Evolutionary conservation across 2,113 vertebrate genomes (phyloP).

Genomic region (Picathartes gymnocephalus): DNA sequence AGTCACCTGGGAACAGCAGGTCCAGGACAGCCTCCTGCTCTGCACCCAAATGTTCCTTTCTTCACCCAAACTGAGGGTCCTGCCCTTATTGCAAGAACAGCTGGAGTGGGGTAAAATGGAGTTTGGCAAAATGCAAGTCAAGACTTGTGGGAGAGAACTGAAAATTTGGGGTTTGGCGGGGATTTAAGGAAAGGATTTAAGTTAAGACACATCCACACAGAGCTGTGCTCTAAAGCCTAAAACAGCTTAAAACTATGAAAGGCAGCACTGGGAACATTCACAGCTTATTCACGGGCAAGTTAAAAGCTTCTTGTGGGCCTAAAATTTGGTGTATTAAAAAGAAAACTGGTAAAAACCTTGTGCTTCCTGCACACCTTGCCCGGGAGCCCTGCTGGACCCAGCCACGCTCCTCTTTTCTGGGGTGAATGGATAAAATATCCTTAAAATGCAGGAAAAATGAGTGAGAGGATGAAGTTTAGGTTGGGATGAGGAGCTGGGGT

Average conservation of each 20-base stretch:
- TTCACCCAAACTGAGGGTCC: neutral
- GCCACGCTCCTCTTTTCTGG: fast-evolving
- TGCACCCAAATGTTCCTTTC: neutral
- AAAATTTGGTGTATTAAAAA: neutral
- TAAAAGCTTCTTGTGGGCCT: neutral
- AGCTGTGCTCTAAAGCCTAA: neutral
- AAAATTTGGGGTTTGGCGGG: neutral
- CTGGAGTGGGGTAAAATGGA: neutral
- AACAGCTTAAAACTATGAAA: neutral
- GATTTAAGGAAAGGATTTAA: neutral
- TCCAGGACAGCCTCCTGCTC: neutral
- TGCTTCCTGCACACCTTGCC: neutral
- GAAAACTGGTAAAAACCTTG: neutral
- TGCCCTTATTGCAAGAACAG: neutral
- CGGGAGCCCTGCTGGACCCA: neutral
- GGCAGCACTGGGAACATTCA: neutral
- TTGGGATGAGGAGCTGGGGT: neutral
- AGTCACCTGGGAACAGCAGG: neutral
- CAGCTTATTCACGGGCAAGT: neutral
- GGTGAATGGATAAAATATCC: neutral
- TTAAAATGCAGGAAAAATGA: neutral
- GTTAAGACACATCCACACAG: neutral
- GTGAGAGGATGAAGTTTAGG: neutral
- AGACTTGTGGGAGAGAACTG: neutral
- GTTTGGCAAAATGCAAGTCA: neutral